Base-by-base conservation (phyloP, 2,797 vertebrate species). In the Australoheros facetus region DNA sequence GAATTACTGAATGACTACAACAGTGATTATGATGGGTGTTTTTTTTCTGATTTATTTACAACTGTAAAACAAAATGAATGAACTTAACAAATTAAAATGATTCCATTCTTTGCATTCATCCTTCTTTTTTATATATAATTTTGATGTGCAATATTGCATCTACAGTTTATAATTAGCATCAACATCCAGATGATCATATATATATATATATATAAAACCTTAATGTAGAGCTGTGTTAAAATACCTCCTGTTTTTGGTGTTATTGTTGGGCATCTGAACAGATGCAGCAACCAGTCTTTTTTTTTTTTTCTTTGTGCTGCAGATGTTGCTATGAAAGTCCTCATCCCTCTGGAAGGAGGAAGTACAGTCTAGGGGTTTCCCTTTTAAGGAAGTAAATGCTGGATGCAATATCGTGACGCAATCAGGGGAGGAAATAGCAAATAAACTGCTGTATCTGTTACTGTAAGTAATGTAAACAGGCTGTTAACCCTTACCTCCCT, bases 381-480 rank as follows among this genome's bases (percentile, higher is more conserved):
- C 93, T 92, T 94, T 88, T 93, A 94, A 92, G 94, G 94, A 88
- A 85, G 91, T 85, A 87, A 88, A 92, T 93, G 16, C 89, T 84
- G 54, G 70, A 77, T 87, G 77, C 59, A 14, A 56, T 48, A 70
- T 66, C 69, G 74, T 93, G 91, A 92, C 87, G 86, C 72, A 88
- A 30, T 28, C 32, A 2, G 39, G 7, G 77, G 42, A 82, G 91
- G 84, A 91, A 85, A 88, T 60, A 34, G 62, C 55, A 77, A 80
- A 82, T 83, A 79, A 69, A 45, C 76, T 64, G 54, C 73, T 84
- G 73, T 45, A n/a, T 74, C 8, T 74, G 74, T 54, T 55, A n/a
- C 64, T 64, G 73, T 56, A 28, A 57, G 30, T 39, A 55, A 83
- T 11, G 30, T 71, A 74, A 81, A 88, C 77, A 72, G 23, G 28